Conservation (phyloP, 2,113 vertebrate genomes). For the chimpanzee (Pan troglodytes) region DNA sequence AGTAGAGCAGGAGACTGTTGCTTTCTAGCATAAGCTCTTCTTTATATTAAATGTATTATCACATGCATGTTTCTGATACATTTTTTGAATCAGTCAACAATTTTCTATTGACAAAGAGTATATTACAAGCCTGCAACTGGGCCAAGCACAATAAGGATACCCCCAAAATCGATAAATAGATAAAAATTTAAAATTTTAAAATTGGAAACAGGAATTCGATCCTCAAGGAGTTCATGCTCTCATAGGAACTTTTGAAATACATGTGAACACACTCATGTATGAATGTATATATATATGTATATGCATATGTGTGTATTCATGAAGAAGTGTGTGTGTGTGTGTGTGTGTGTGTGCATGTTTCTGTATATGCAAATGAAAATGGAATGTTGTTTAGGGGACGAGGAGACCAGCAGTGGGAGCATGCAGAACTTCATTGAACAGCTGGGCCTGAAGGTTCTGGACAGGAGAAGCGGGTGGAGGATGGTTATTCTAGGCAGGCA, state of each 20-base stretch:
- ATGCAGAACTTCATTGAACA: not conserved
- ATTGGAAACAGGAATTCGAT: not conserved
- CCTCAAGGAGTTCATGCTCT: not conserved
- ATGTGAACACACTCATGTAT: not conserved
- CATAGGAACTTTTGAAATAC: not conserved
- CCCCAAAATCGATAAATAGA: not conserved
- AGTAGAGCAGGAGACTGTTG: too few relatives aligned
- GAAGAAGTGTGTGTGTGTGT: not conserved
- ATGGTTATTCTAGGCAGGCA: too few relatives aligned
- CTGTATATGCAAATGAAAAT: not conserved
- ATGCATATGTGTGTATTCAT: not conserved
- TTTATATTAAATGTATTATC: not conserved
- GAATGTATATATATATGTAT: too few relatives aligned
- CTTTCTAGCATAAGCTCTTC: not conserved
- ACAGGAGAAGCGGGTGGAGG: too few relatives aligned
- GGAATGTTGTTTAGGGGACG: not conserved
- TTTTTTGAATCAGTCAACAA: not conserved
- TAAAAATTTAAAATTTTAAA: not conserved
- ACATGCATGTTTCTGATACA: not conserved
- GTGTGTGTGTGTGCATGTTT: not conserved
- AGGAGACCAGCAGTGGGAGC: not conserved
- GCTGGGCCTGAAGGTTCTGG: not conserved
- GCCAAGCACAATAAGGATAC: not conserved
- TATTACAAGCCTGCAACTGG: not conserved
- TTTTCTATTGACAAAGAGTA: not conserved